Conservation (phyloP, 2,888 invertebrate species). For the Seladonia tumulorum region DNA sequence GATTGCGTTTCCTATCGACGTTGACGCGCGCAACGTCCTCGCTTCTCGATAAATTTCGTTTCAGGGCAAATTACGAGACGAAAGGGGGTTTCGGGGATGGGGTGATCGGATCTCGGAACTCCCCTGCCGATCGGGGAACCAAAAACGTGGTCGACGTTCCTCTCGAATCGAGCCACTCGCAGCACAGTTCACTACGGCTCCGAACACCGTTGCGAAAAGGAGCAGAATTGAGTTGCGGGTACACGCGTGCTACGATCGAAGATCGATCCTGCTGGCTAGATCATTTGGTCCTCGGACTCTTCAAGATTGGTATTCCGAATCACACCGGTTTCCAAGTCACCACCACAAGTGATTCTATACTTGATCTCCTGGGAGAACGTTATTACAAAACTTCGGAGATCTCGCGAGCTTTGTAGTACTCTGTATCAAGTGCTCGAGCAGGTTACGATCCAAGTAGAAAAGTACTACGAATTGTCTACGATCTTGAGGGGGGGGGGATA, state of each 20-base stretch:
- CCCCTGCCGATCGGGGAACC: not conserved
- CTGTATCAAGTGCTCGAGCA: not conserved
- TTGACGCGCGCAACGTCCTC: constrained; percentile 62
- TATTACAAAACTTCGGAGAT: not conserved
- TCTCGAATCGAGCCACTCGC: constrained; percentile 16
- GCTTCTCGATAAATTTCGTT: constrained; percentile 28
- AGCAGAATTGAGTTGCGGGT: constrained; percentile 17
- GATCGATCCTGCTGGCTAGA: not conserved
- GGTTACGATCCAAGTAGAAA: not conserved
- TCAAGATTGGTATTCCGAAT: not conserved
- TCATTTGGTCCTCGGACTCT: not conserved
- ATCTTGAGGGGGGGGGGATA: not conserved
- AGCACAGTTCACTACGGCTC: constrained; percentile 25
- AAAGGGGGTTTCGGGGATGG: constrained; percentile 18
- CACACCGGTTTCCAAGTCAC: not conserved
- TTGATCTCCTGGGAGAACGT: not conserved
- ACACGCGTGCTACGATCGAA: not conserved
- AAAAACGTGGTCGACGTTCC: not conserved
- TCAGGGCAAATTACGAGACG: constrained; percentile 52
- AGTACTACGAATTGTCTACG: not conserved
- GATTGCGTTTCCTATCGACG: constrained; percentile 67
- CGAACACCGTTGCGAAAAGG: constrained; percentile 30
- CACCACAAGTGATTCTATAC: too few relatives aligned
- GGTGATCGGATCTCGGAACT: constrained; percentile 3
- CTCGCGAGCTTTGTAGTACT: not conserved